Evolutionary conservation across 2,888 invertebrate species (phyloP).

Genomic region (Lasius fuliginosus): DNA sequence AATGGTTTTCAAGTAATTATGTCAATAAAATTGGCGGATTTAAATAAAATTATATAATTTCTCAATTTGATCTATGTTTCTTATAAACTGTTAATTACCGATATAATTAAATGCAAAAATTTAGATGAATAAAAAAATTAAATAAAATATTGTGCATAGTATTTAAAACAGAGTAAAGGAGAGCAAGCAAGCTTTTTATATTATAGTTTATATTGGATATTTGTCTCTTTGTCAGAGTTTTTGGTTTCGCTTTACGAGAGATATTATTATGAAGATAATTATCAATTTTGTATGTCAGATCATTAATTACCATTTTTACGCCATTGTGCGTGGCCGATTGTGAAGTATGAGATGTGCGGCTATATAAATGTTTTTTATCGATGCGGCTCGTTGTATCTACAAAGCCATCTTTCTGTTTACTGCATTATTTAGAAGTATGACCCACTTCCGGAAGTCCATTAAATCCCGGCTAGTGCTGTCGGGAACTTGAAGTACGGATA

Average conservation of each 20-base stretch:
- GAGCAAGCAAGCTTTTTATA: too few relatives aligned
- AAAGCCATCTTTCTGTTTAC: conserved; percentile 70
- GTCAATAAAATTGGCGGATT: conserved; percentile 21
- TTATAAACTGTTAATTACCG: conserved; percentile 16
- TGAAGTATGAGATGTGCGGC: background rate
- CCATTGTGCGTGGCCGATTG: background rate
- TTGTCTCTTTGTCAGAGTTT: background rate
- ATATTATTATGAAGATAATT: conserved; percentile 30
- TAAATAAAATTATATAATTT: conserved; percentile 26
- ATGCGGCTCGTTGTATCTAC: conserved; percentile 7
- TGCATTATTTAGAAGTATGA: conserved; percentile 72
- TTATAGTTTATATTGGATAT: too few relatives aligned
- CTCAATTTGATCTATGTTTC: background rate
- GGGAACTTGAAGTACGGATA: conserved; percentile 61
- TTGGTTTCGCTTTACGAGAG: background rate
- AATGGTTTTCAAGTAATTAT: conserved; percentile 18
- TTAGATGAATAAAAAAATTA: conserved; percentile 14
- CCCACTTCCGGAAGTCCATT: conserved; percentile 73
- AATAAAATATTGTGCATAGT: conserved; percentile 11
- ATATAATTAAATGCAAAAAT: conserved; percentile 29
- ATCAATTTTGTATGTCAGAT: background rate
- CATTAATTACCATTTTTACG: background rate
- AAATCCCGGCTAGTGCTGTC: conserved; percentile 59
- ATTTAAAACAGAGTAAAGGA: background rate
- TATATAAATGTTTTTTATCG: conserved; percentile 28